Percentiles rank a stretch among this genome's conserved stretches.
Conservation (phyloP, 2,888 invertebrate genomes). For the Holacanthella duospinosa region DNA sequence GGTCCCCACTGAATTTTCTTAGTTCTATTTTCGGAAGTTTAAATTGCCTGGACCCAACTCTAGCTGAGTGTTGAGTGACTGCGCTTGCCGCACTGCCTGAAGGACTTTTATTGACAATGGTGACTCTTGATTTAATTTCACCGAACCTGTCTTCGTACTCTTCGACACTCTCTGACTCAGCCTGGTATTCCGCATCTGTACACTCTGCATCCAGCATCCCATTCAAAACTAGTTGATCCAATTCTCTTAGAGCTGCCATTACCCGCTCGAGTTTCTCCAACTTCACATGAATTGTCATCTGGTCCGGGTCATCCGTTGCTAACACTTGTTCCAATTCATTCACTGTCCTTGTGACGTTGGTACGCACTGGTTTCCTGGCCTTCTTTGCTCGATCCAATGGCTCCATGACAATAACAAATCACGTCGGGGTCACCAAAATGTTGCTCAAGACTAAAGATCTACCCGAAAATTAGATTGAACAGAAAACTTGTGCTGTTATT, state of each 20-base stretch:
- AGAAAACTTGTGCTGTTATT: no score
- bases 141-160: neutral
- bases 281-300: neutral
- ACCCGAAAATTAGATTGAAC: no score
- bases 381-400: neutral
- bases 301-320: no score
- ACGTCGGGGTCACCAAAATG: neutral
- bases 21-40: slow-evolving; percentile 10
- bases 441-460: no score
- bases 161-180: no score
- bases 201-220: no score
- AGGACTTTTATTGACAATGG: neutral
- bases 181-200: no score
- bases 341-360: neutral
- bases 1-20: no score
- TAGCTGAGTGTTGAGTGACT: neutral
- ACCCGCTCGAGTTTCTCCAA: neutral
- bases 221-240: no score
- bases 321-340: neutral
- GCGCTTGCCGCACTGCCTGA: neutral
- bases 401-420: neutral
- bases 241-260: no score
- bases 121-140: no score
- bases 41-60: neutral
- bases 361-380: neutral